Percentiles rank a stretch among this genome's conserved stretches.
phyloP scores from a whole-genome alignment of 2,888 invertebrate species.

The Morpho deidamia region DNA sequence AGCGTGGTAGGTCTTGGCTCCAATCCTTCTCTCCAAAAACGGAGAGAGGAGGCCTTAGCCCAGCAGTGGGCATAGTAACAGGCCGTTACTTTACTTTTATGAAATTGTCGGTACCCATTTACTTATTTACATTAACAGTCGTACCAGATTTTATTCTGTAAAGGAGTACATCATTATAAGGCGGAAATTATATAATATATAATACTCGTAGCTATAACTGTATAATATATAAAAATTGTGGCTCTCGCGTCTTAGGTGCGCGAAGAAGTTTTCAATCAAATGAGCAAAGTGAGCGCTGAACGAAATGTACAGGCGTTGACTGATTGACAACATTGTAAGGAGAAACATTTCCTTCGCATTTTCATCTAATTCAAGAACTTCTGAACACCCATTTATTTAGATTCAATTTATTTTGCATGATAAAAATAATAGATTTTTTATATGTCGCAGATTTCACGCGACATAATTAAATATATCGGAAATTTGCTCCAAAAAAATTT shows the following conservation, averaged over 20 bases:
- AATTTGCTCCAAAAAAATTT: too few relatives aligned
- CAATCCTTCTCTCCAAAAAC: too few relatives aligned
- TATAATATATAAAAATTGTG: constrained; percentile 6
- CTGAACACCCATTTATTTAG: constrained; percentile 45
- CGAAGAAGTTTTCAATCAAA: constrained; percentile 72
- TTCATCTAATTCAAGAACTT: constrained; percentile 41
- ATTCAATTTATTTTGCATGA: neutral
- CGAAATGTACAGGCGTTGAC: constrained; percentile 53
- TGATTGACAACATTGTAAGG: constrained; percentile 71
- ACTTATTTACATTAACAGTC: too few relatives aligned
- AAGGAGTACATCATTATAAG: too few relatives aligned
- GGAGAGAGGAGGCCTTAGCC: too few relatives aligned
- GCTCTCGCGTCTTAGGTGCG: constrained; percentile 54
- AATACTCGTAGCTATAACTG: constrained; percentile 19
- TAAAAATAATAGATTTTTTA: constrained; percentile 18
- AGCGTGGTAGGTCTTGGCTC: too few relatives aligned
- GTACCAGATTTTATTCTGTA: too few relatives aligned
- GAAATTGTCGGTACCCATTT: too few relatives aligned
- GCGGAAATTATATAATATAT: constrained; percentile 14
- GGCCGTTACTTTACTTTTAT: too few relatives aligned
- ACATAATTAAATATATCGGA: too few relatives aligned
- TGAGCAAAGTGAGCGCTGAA: constrained; percentile 54
- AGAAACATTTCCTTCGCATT: constrained; percentile 42
- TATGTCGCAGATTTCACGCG: constrained; percentile 7
- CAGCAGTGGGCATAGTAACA: too few relatives aligned